phyloP scores from a whole-genome alignment of 1,140 invertebrate species.

The Drosophila ercepeae region DNA sequence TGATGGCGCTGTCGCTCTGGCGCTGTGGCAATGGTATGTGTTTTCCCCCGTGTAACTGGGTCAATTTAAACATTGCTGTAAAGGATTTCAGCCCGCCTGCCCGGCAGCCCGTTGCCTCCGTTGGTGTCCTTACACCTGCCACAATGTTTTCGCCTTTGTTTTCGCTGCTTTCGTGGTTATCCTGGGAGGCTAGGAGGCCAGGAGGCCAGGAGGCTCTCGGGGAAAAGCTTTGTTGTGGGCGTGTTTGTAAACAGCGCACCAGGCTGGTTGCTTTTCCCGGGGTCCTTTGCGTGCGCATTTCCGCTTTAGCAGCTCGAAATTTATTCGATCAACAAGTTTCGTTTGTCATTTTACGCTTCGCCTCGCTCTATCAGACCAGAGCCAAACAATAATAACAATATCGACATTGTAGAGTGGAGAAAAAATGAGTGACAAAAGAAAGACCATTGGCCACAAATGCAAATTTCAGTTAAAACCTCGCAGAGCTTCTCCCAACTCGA shows the following conservation, averaged over 20 bases:
- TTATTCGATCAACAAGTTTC: slow-evolving; percentile 81
- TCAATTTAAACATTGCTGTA: slow-evolving; percentile 59
- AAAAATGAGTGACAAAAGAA: not conserved
- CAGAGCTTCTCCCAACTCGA: not conserved
- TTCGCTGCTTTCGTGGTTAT: slow-evolving; percentile 58
- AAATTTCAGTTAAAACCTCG: not conserved
- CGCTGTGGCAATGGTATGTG: slow-evolving; percentile 4
- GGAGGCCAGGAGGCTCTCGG: slow-evolving; percentile 37
- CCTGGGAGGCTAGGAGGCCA: slow-evolving; percentile 40
- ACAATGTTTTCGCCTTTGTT: slow-evolving; percentile 30
- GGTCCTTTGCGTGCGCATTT: slow-evolving; percentile 74
- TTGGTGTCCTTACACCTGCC: slow-evolving; percentile 39
- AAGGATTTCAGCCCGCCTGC: slow-evolving; percentile 49
- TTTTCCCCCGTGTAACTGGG: slow-evolving; percentile 52
- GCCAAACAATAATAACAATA: slow-evolving; percentile 41
- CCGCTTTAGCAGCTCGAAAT: slow-evolving; percentile 67
- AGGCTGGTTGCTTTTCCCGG: slow-evolving; percentile 12
- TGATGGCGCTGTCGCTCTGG: not conserved
- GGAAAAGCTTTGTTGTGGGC: slow-evolving; percentile 56
- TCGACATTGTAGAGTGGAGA: not conserved
- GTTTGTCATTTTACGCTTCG: slow-evolving; percentile 76
- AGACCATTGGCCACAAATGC: not conserved
- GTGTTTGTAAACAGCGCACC: slow-evolving; percentile 46
- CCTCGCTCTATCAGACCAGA: slow-evolving; percentile 56
- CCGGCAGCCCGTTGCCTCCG: not conserved